These are phyloP conservation scores for Agrotis segetum DNA, from an alignment of 2,888 invertebrate genomes.

Conservation along the genomic window DNA sequence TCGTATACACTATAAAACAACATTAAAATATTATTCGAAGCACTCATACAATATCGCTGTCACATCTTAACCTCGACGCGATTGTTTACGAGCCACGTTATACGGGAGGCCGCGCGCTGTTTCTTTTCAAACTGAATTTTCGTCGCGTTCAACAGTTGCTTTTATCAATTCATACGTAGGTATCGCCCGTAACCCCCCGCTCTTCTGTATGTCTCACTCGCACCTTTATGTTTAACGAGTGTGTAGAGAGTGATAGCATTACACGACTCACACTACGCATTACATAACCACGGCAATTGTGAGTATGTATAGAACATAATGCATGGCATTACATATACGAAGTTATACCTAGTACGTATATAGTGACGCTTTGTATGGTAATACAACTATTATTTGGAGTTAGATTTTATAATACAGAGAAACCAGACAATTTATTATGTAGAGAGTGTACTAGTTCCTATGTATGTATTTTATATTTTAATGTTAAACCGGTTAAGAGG, in stretches of 20 bases:
- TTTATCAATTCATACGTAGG: constrained; percentile 86
- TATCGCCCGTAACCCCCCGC: constrained; percentile 77
- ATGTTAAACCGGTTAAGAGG: constrained; percentile 6
- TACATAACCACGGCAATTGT: constrained; percentile 74
- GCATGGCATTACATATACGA: constrained; percentile 70
- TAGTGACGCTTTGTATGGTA: constrained; percentile 53
- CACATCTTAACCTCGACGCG: constrained; percentile 87
- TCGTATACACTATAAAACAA: constrained; percentile 75
- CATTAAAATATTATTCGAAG: constrained; percentile 75
- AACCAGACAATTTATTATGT: constrained; percentile 9
- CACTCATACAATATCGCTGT: constrained; percentile 84
- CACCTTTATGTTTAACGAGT: constrained; percentile 67
- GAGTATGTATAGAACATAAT: constrained; percentile 71
- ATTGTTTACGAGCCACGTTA: constrained; percentile 70
- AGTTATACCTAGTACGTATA: constrained; percentile 44
- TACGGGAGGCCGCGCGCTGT: constrained; percentile 77
- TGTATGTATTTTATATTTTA: background rate
- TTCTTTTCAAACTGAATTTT: constrained; percentile 87
- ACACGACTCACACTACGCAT: constrained; percentile 72
- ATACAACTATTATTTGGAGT: constrained; percentile 43
- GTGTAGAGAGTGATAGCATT: constrained; percentile 78
- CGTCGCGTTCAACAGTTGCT: constrained; percentile 87
- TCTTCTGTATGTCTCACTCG: constrained; percentile 77
- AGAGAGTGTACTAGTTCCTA: background rate
- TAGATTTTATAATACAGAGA: constrained; percentile 21